These are phyloP conservation scores for Drosophila malerkotliana DNA, from an alignment of 1,140 invertebrate genomes.

Conservation along the genomic window DNA sequence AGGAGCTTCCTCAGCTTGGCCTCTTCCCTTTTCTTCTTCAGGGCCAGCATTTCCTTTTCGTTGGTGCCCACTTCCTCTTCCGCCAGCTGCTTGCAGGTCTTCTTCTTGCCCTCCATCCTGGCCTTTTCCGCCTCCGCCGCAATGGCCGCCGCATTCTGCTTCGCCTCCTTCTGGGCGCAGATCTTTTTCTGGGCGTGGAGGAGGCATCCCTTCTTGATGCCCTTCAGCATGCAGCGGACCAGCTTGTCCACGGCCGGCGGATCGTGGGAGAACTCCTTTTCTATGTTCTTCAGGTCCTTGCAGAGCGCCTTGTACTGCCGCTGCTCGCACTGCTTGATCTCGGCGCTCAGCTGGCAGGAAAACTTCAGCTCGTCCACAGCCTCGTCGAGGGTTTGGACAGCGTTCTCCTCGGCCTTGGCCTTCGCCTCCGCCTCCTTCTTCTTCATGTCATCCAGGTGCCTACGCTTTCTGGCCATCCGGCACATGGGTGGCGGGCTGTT, in stretches of 20 bases:
- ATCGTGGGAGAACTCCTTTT: background rate
- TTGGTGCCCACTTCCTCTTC: background rate
- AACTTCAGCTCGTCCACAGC: slow-evolving; percentile 1
- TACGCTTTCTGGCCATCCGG: background rate
- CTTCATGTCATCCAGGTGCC: background rate
- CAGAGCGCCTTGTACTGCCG: slow-evolving; percentile 9
- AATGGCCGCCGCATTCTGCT: slow-evolving; percentile 1
- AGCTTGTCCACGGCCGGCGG: slow-evolving; percentile 1
- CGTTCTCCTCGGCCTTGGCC: background rate
- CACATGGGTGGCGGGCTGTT: background rate
- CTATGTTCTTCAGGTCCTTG: slow-evolving; percentile 11
- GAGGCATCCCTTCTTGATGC: slow-evolving; percentile 17
- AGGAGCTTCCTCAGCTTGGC: background rate
- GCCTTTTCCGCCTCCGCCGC: background rate
- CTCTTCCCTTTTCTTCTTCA: background rate
- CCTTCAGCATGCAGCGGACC: slow-evolving; percentile 16
- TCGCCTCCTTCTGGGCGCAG: slow-evolving; percentile 15
- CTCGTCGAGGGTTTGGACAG: background rate
- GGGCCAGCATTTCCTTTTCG: background rate
- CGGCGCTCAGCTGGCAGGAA: background rate
- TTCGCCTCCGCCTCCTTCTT: background rate
- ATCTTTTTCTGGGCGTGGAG: slow-evolving; percentile 20
- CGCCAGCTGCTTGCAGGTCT: background rate
- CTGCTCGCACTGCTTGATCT: slow-evolving; percentile 20
- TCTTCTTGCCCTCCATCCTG: background rate